Base-by-base conservation (phyloP, 2,888 invertebrate genomes). In the Mythimna ferrago region DNA sequence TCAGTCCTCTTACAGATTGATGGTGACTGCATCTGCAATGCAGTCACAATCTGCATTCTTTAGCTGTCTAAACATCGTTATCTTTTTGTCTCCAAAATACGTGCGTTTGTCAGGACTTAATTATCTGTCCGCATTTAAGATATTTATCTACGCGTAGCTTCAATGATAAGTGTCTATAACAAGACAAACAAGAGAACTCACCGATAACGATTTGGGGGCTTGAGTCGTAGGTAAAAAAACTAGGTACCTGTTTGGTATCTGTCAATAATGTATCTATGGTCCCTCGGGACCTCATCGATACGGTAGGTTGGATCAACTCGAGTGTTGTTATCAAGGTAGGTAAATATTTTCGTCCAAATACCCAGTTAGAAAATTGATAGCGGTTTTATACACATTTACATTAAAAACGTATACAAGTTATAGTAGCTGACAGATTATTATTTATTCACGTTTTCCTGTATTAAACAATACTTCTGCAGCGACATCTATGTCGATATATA, bases 171-270 rank as follows among this genome's bases (percentile, higher is more conserved):
- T 66, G 63, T 54, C 38, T 65, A 44, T 51, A 62, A n/a, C n/a
- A 80, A 71, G 56, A 69, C 75, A 84, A 74, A 83, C 81, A 65
- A 67, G 11, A 53, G 9, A 65, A 78, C 4, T 41, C 21, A 32
- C 19, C 58, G 73, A 83, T 77, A 83, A 75, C 58, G 21, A 61
- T 66, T 81, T 68, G 65, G 72, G 57, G 61, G 76, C 65, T 64
- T n/a, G 48, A n/a, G 48, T 60, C 38, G 70, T 16, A 48, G 57
- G 58, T 62, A n/a, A 26, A 44, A 44, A 41, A 41, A 26, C 26
- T 26, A 26, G 26, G 41, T 54, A 35, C 19, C 10, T 1, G 16
- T 32, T 41, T 38, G 14, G 19, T 38, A n/a, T 41, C 63, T 6
- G 14, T 26, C n/a, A 53, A 53, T 6, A 53, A 14, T 6, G 38